Evolutionary conservation across 2,888 invertebrate species (phyloP), one percentile per base, ranked within the genome.

Genomic region (Drosophila prolongata): DNA sequence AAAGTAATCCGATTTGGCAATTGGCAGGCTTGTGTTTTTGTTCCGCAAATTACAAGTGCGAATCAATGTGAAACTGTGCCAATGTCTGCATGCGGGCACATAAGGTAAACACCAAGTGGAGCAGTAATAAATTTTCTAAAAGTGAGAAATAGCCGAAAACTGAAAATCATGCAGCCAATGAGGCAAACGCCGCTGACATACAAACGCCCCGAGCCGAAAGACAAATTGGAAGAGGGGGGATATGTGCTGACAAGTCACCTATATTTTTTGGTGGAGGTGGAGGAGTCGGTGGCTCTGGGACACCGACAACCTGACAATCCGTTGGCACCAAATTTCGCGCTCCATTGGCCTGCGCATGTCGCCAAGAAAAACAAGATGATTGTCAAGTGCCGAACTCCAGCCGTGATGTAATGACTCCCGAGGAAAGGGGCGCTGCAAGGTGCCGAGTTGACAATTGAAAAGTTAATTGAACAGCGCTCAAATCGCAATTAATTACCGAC

Each of bases 131-230:
- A 79, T 82, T 75, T 60, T 75, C 62, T 57, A 57, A 59, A 54
- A 56, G 38, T 44, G 40, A 46, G 42, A 62, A 61, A 61, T 40
- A 59, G 42, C 16, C 46, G 42, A 70, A 54, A 80, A 80, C 60
- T 75, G 64, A 80, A 82, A 83, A 67, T 84, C 89, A 84, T 88
- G 83, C 77, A 53, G 78, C 64, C 86, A 85, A 79, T 83, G 83
- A 76, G 73, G 88, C 86, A 82, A 83, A 82, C 79, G 78, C 46
- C 19, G 71, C 68, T 82, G 80, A 87, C 82, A 87, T 71, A 78
- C 71, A 79, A 81, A 83, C 56, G 58, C 42, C 8, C 4, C 16
- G 11, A 6, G 49, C 6, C 3, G 9, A 30, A 34, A 52, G 40
- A 37, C 47, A 52, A 55, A 19, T 14, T 59, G 43, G 6, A 6